A percentile compares a stretch with the other conserved stretches of the same genome.
Evolutionary conservation across 2,888 invertebrate species (phyloP).

Genomic region (Stomorhina lunata): DNA sequence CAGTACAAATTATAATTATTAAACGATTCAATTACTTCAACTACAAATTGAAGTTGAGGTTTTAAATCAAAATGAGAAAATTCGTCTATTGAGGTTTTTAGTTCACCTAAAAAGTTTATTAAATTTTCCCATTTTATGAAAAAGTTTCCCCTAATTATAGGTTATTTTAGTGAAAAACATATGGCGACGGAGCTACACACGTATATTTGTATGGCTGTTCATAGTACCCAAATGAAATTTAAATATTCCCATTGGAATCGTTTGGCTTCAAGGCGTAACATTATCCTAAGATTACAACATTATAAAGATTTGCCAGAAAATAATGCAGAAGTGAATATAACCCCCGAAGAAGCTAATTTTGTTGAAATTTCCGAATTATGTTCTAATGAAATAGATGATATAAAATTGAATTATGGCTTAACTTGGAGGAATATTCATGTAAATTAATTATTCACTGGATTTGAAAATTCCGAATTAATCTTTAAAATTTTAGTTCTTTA

Average conservation of each 20-base stretch:
- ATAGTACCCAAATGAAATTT: constrained; percentile 73
- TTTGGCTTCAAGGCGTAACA: constrained; percentile 73
- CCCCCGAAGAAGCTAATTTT: constrained; percentile 74
- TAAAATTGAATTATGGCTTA: constrained; percentile 70
- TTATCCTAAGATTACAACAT: constrained; percentile 72
- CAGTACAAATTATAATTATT: too few species aligned
- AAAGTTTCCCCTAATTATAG: constrained; percentile 47
- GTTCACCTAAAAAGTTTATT: too few species aligned
- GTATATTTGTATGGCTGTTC: constrained; percentile 73
- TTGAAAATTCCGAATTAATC: background rate
- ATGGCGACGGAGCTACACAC: constrained; percentile 73
- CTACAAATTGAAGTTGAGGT: too few species aligned
- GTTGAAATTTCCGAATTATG: constrained; percentile 75
- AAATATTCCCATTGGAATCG: constrained; percentile 75
- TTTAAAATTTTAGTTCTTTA: constrained; percentile 68
- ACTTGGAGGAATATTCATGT: constrained; percentile 77
- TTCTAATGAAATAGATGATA: constrained; percentile 70
- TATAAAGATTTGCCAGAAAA: constrained; percentile 68
- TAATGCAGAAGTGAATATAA: constrained; percentile 70
- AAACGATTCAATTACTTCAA: too few species aligned
- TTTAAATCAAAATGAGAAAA: too few species aligned
- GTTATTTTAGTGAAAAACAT: constrained; percentile 75
- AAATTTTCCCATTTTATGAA: background rate
- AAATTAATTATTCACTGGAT: constrained; percentile 35
- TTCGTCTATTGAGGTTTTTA: too few species aligned